phyloP scores from a whole-genome alignment of 1,140 invertebrate genomes.

The Brachionus rubens region DNA sequence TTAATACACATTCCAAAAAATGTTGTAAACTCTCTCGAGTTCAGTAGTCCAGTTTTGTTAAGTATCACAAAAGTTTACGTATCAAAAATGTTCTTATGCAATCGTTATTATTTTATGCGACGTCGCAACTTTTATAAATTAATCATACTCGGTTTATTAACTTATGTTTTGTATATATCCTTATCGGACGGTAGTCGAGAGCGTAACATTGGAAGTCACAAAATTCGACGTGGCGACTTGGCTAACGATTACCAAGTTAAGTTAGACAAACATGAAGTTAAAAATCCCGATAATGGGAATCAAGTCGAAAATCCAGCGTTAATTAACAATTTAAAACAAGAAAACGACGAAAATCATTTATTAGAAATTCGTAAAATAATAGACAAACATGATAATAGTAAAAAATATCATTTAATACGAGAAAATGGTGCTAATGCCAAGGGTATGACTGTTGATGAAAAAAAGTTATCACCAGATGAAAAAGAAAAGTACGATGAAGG shows the following conservation, averaged over 20 bases:
- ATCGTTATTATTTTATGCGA: slow-evolving; percentile 26
- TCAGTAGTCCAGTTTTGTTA: too few species aligned
- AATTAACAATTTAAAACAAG: not conserved
- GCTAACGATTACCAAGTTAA: slow-evolving; percentile 1
- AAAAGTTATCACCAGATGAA: slow-evolving; percentile 72
- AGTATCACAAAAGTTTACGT: too few species aligned
- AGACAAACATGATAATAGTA: slow-evolving; percentile 25
- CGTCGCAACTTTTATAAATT: not conserved
- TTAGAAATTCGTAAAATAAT: not conserved
- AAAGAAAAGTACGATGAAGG: slow-evolving; percentile 85
- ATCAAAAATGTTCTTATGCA: not conserved
- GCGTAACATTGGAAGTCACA: not conserved
- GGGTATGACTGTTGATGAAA: slow-evolving; percentile 76
- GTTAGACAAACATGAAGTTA: not conserved
- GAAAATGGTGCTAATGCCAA: slow-evolving; percentile 73
- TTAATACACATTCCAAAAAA: too few species aligned
- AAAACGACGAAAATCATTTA: not conserved
- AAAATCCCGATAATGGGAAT: not conserved
- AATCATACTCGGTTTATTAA: not conserved
- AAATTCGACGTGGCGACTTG: not conserved
- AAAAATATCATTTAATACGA: slow-evolving; percentile 20
- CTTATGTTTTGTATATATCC: not conserved
- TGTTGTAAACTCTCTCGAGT: too few species aligned
- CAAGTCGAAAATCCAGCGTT: slow-evolving; percentile 24
- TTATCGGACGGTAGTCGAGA: not conserved